Evolutionary conservation across 1,140 invertebrate genomes (phyloP).

Genomic region (Anadara kagoshimensis): DNA sequence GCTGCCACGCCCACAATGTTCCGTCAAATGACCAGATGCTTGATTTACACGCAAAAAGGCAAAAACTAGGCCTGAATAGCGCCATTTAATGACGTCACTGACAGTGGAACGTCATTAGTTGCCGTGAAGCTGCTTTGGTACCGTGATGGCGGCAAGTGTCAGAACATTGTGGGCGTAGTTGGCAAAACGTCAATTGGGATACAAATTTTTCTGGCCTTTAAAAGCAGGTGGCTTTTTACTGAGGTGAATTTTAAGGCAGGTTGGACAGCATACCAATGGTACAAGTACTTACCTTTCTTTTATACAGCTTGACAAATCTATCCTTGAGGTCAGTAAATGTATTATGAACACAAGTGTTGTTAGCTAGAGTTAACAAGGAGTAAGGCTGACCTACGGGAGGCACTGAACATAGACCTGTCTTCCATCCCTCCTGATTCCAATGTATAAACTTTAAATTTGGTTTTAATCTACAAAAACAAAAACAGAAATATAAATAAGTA

Average conservation of each 20-base stretch:
- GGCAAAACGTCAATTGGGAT: no score
- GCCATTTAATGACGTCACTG: no score
- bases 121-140: no score
- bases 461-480: slow-evolving; percentile 65
- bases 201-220: no score
- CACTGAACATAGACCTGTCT: slow-evolving; percentile 74
- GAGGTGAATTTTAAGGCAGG: neutral
- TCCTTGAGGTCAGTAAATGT: slow-evolving; percentile 69
- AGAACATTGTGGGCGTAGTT: no score
- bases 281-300: slow-evolving; percentile 66
- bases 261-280: neutral
- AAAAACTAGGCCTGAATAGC: no score
- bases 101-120: no score
- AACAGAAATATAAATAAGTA: slow-evolving; percentile 1
- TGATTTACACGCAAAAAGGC: no score
- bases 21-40: no score
- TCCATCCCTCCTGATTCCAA: slow-evolving; percentile 76
- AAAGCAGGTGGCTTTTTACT: neutral
- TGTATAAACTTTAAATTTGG: slow-evolving; percentile 71
- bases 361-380: slow-evolving; percentile 73
- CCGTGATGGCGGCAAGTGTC: no score
- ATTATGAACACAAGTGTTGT: slow-evolving; percentile 73
- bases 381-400: slow-evolving; percentile 72
- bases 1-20: no score
- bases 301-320: slow-evolving; percentile 73